Percentiles rank a stretch among this genome's conserved stretches.
These are phyloP conservation scores for Actenoides hombroni DNA, from an alignment of 2,113 vertebrate species.

Conservation along the genomic window DNA sequence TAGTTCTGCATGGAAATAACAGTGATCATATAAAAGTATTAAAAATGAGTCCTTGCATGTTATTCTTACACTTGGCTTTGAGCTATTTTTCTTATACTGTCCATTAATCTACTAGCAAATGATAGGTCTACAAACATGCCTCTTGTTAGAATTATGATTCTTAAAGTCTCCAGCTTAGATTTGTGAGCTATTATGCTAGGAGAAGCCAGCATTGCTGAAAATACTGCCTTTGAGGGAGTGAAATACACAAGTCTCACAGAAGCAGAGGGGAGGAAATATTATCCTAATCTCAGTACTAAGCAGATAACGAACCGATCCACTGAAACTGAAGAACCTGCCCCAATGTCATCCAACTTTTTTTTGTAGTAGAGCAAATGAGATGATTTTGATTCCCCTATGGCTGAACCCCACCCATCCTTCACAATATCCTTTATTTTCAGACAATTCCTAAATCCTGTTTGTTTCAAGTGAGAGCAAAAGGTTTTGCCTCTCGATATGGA, in stretches of 20 bases:
- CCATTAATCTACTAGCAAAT: neutral
- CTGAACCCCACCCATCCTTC: neutral
- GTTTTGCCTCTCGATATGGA: neutral
- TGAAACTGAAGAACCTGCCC: neutral
- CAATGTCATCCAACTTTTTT: neutral
- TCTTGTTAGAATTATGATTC: neutral
- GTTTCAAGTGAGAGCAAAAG: neutral
- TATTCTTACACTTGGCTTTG: neutral
- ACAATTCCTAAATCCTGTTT: neutral
- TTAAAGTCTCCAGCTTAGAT: neutral
- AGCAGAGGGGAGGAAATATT: neutral
- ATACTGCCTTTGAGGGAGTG: neutral
- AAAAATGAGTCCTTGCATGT: neutral
- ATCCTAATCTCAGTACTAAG: neutral
- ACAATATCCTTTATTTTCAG: neutral
- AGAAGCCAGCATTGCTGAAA: neutral
- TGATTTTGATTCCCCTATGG: neutral
- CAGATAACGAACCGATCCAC: neutral
- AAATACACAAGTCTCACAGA: neutral
- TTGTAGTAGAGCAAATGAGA: neutral
- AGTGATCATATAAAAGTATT: neutral
- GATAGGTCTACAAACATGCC: neutral
- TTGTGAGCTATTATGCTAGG: neutral
- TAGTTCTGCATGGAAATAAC: neutral
- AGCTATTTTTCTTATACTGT: neutral